Conservation (phyloP, 2,797 vertebrate genomes). For the Pithecia hirsuta region DNA sequence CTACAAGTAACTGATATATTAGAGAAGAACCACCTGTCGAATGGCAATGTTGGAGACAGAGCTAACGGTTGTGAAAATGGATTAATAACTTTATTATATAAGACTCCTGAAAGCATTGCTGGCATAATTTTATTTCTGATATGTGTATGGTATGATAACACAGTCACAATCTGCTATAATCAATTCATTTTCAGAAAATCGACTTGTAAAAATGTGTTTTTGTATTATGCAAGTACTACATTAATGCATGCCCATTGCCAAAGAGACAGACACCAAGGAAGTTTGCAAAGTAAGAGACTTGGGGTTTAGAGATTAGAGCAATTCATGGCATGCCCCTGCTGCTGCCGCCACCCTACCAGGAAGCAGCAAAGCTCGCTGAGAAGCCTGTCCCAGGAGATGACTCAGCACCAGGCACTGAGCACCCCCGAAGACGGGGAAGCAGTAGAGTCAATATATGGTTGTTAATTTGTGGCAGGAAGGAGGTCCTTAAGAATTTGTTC, state of each 20-base stretch:
- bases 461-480: neutral
- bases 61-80: neutral
- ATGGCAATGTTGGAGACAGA: neutral
- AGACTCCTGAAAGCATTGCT: neutral
- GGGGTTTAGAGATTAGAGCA: neutral
- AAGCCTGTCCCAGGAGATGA: neutral
- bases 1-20: neutral
- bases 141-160: neutral
- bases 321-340: neutral
- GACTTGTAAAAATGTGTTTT: conserved; percentile 13
- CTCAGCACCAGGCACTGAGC: neutral
- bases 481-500: neutral
- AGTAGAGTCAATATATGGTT: neutral
- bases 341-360: accelerated
- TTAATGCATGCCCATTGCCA: neutral
- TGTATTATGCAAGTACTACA: neutral
- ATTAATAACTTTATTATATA: neutral
- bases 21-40: neutral
- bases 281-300: neutral
- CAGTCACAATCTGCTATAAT: neutral
- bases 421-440: neutral
- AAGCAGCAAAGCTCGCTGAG: neutral
- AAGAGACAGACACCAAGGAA: neutral
- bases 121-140: conserved; percentile 47
- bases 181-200: conserved; percentile 50